These are phyloP conservation scores for Aptenodytes patagonicus DNA, from an alignment of 2,113 vertebrate species.

Conservation along the genomic window DNA sequence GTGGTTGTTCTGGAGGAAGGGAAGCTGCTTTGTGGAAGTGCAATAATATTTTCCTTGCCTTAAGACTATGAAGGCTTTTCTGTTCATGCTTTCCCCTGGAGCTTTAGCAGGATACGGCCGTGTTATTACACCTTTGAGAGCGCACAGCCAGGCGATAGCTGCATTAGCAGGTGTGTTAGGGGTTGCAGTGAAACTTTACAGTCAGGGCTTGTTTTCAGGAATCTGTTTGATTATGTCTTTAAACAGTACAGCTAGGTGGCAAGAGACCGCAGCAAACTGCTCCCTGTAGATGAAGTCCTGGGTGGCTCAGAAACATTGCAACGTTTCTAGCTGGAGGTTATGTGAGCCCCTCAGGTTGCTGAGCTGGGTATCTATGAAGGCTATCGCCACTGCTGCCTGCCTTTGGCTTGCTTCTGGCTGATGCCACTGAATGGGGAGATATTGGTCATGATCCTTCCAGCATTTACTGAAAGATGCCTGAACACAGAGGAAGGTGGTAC, in stretches of 20 bases:
- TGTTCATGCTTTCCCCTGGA: conserved; percentile 59
- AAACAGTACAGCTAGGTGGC: conserved; percentile 4
- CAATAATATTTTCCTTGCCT: conserved; percentile 68
- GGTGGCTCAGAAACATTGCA: neutral
- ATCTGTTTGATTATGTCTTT: conserved; percentile 18
- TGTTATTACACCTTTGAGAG: conserved; percentile 65
- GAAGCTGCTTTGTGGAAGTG: conserved; percentile 60
- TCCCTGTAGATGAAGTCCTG: neutral
- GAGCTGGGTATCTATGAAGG: neutral
- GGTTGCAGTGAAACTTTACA: neutral
- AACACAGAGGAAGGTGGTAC: neutral
- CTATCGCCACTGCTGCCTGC: neutral
- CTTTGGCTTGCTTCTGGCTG: neutral
- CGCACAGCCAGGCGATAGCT: neutral
- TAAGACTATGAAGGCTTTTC: conserved; percentile 64
- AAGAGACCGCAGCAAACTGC: neutral
- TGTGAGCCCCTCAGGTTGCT: neutral
- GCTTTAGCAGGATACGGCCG: conserved; percentile 50
- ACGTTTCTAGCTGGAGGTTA: neutral
- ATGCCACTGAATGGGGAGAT: neutral
- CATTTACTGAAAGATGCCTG: rapidly evolving
- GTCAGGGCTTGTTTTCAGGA: conserved; percentile 47
- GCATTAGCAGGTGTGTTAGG: conserved; percentile 36
- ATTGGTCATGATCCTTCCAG: neutral
- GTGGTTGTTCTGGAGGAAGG: conserved; percentile 51